Conservation (phyloP, 2,797 vertebrate genomes). For the Sebastes goodei region DNA sequence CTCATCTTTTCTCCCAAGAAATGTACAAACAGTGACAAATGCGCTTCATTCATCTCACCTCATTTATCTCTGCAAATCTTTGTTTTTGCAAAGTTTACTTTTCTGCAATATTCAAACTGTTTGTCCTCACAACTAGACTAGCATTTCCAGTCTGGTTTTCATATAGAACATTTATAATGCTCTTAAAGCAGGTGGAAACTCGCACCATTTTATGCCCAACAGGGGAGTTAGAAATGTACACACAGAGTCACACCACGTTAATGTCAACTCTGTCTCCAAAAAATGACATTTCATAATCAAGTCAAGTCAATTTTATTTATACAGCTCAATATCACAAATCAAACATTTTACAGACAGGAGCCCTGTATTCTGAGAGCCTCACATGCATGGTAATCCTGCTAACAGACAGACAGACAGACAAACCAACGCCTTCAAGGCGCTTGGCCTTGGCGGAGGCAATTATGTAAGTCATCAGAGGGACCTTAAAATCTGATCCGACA, state of each 20-base stretch:
- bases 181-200: slow-evolving; percentile 41
- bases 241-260: slow-evolving; percentile 1
- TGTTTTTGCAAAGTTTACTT: not conserved
- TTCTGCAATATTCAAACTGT: not conserved
- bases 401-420: too few relatives aligned
- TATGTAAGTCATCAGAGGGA: too few relatives aligned
- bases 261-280: slow-evolving; percentile 18
- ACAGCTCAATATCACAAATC: not conserved
- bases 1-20: not conserved
- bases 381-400: not conserved
- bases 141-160: not conserved
- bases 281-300: not conserved
- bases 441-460: too few relatives aligned
- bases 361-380: not conserved
- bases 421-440: too few relatives aligned
- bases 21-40: not conserved
- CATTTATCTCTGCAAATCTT: not conserved
- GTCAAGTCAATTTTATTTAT: not conserved
- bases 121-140: not conserved
- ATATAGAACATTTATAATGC: slow-evolving; percentile 3
- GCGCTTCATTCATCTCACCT: not conserved
- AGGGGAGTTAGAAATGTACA: slow-evolving; percentile 25
- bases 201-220: slow-evolving; percentile 10
- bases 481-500: too few relatives aligned
- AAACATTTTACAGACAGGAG: not conserved